Conservation (phyloP, 2,797 vertebrate species). For the Cheirogaleus major region DNA sequence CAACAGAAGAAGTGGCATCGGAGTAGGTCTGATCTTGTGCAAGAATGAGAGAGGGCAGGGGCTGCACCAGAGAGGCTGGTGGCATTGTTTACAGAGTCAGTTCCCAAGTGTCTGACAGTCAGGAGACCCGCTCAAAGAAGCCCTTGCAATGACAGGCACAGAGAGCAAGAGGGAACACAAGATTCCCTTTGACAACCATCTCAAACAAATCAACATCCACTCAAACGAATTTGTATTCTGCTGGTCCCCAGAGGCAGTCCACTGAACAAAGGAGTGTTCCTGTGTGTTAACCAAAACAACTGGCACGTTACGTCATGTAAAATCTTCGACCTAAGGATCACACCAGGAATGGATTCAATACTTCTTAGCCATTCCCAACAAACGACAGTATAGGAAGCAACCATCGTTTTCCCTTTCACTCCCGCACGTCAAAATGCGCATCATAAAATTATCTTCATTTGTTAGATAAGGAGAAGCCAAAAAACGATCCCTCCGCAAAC, state of each 20-base stretch:
- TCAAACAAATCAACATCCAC: neutral
- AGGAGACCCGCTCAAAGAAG: neutral
- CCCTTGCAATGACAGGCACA: neutral
- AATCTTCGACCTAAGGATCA: fast-evolving
- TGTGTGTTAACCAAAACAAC: neutral
- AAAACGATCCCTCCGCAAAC: neutral
- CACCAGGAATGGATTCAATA: fast-evolving
- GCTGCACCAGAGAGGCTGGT: neutral
- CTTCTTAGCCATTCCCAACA: fast-evolving
- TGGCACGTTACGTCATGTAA: fast-evolving
- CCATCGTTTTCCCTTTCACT: no score
- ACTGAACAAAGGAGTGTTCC: neutral
- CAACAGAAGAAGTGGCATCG: neutral
- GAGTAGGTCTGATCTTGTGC: neutral
- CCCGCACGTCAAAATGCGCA: fast-evolving
- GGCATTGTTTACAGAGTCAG: neutral
- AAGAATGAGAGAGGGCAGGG: neutral
- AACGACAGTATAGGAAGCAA: no score
- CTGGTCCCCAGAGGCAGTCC: neutral
- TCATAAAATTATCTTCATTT: neutral
- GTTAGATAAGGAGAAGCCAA: neutral
- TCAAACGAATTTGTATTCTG: fast-evolving
- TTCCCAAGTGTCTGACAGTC: neutral
- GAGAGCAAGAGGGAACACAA: neutral
- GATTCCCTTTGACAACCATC: neutral